Evolutionary conservation across 2,888 invertebrate genomes (phyloP).

Genomic region (Acronicta aceris): DNA sequence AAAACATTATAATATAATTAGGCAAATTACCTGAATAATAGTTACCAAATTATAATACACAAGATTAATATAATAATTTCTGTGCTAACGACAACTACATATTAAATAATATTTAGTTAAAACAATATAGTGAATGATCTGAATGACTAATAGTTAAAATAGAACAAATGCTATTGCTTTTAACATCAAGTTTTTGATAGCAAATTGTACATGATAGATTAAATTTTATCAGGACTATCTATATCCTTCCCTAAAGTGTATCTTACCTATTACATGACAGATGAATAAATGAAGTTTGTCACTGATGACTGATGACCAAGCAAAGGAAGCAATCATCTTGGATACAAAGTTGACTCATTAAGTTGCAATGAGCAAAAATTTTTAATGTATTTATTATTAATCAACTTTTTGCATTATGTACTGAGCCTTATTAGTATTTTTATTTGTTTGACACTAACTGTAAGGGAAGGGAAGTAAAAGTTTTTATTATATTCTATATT

Average conservation of each 20-base stretch:
- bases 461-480: no score
- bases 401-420: conserved; percentile 48
- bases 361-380: conserved; percentile 59
- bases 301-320: conserved; percentile 62
- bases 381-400: conserved; percentile 54
- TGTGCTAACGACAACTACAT: no score
- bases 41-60: no score
- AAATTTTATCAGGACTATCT: conserved; percentile 22
- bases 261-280: conserved; percentile 34
- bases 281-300: conserved; percentile 38
- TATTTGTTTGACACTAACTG: conserved; percentile 5
- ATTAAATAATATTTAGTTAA: conserved; percentile 5
- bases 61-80: no score
- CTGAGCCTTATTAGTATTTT: conserved; percentile 26
- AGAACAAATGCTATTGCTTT: conserved; percentile 20
- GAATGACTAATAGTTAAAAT: conserved; percentile 23
- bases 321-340: conserved; percentile 64
- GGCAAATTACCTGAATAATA: no score
- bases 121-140: not conserved
- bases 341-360: conserved; percentile 59
- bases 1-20: no score
- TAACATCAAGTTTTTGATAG: conserved; percentile 5
- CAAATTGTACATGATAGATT: conserved; percentile 9
- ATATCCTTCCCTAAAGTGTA: conserved; percentile 28
- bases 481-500: no score